Base-by-base conservation (phyloP, 2,888 invertebrate genomes). In the Itoplectis maculator region DNA sequence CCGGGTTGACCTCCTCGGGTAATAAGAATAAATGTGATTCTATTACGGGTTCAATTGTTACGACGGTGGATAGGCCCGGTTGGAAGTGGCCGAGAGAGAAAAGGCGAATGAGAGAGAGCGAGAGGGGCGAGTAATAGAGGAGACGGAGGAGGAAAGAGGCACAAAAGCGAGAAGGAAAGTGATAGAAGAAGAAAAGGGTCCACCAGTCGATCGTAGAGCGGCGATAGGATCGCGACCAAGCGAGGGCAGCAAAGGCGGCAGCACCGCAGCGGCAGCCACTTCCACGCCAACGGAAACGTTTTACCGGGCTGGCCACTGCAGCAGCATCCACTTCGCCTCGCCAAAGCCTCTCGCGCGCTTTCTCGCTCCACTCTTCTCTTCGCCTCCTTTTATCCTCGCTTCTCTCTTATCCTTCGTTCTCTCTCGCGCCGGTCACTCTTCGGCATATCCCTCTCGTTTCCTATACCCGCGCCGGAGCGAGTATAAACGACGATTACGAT, bases 1-100 rank as follows among this genome's bases (percentile, higher is more conserved):
- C 85, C 82, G 86, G 89, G 89, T 90, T 92, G 92, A 92, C 92
- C 92, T 92, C 91, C 88, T 87, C 89, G 88, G 90, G 92, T 92
- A 92, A 92, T 92, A 92, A 92, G 92, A 92, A 92, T 90, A 90
- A 92, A 92, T 92, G 92, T 92, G 92, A 92, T 92, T 92, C 92
- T 92, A 92, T 92, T 92, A 92, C 89, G 89, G 90, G 91, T 91
- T 92, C 92, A 90, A 92, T 92, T 92, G 92, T 92, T 92, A 92
- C 92, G 90, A 87, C 88, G 87, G 85, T 85, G 84, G 88, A 89
- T 89, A 89, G 89, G 88, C 88, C 85, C 79, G 51, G 72, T 63
- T 51, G 69, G 78, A 68, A 85, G 73, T 70, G 82, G 77, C 82
- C 40, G 59, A 45, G 49, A 72, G 42, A 70, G 69, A 69, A 72